A percentile compares a stretch with the other conserved stretches of the same genome.
These are phyloP conservation scores for Pseudochirops cupreus DNA, from an alignment of 2,797 vertebrate species.

Conservation along the genomic window DNA sequence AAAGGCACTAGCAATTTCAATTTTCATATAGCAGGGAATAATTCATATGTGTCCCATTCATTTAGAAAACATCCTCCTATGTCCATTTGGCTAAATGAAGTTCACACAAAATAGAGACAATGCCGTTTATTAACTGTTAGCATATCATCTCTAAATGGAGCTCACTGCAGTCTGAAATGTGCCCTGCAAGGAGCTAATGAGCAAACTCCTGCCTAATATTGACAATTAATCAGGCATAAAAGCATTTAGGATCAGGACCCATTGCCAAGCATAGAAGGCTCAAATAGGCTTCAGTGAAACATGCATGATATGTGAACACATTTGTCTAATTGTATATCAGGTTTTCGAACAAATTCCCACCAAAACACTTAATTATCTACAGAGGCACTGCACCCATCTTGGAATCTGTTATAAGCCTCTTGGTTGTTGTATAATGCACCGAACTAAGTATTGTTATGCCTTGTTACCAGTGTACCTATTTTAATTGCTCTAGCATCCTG, in stretches of 20 bases:
- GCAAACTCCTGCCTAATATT: conserved; percentile 86
- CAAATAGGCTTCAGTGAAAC: conserved; percentile 84
- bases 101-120: conserved; percentile 58
- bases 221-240: conserved; percentile 89
- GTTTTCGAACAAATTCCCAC: conserved; percentile 85
- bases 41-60: conserved; percentile 74
- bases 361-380: conserved; percentile 87
- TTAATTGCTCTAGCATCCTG: conserved; percentile 85
- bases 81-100: conserved; percentile 36
- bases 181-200: conserved; percentile 87
- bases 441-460: conserved; percentile 85
- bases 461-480: conserved; percentile 83
- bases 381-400: conserved; percentile 80
- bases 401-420: conserved; percentile 81
- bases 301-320: conserved; percentile 85
- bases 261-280: conserved; percentile 83
- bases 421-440: conserved; percentile 85
- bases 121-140: conserved; percentile 85
- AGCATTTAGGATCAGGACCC: conserved; percentile 85
- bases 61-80: conserved; percentile 56
- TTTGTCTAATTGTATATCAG: conserved; percentile 87
- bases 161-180: conserved; percentile 83
- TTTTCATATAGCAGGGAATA: conserved; percentile 71
- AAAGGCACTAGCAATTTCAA: conserved; percentile 74
- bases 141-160: conserved; percentile 83